Percentiles rank a stretch among this genome's conserved stretches.
Conservation (phyloP, 2,797 vertebrate genomes). For the Eulemur albifrons region DNA sequence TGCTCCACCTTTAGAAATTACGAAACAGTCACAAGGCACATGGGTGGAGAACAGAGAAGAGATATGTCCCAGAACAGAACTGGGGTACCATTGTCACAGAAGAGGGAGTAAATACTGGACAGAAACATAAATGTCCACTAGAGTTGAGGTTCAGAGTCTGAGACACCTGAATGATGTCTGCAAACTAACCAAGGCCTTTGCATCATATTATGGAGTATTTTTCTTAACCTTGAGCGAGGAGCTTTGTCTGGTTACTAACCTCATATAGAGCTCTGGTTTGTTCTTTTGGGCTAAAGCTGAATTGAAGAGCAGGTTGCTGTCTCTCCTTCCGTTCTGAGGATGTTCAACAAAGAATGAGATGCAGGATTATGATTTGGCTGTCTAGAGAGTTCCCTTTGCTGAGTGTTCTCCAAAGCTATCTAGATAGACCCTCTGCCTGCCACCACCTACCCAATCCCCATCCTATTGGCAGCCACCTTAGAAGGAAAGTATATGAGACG, state of each 20-base stretch:
- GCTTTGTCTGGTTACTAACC: background rate
- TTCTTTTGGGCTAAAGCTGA: background rate
- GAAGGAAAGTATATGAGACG: background rate
- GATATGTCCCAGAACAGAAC: background rate
- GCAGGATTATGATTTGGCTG: background rate
- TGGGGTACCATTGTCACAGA: background rate
- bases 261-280: background rate
- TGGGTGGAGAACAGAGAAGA: background rate
- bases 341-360: background rate
- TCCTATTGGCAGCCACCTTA: background rate
- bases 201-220: background rate
- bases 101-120: background rate
- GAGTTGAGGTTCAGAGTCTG: background rate
- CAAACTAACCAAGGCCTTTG: background rate
- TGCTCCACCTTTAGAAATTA: background rate
- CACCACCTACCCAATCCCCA: background rate
- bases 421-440: background rate
- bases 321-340: background rate
- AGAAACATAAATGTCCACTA: background rate
- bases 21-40: background rate
- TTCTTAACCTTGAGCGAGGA: background rate
- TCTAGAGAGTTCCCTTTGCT: background rate
- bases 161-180: background rate
- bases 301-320: background rate
- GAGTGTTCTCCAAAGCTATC: background rate